Evolutionary conservation across 2,888 invertebrate genomes (phyloP), one percentile per base, ranked within the genome.

Genomic region (Chorisops tibialis): DNA sequence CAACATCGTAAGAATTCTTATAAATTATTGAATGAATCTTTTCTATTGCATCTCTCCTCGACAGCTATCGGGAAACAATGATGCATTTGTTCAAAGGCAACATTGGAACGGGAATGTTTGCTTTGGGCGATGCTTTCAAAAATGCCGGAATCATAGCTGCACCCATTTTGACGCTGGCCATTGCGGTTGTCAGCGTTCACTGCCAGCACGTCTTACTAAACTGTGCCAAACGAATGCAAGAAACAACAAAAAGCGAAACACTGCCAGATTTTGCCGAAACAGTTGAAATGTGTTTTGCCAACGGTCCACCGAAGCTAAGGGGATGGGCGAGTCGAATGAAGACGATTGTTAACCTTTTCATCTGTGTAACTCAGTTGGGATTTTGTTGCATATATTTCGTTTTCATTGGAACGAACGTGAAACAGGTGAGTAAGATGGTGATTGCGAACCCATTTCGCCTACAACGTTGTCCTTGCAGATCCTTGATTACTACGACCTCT

Each of bases 371-470:
- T n/a, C 98, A 98, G 79, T 81, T 98, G 65, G 98, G 98, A 64
- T 97, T 98, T 80, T 98, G 98, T 78, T 96, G 96, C 76, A 92
- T 97, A 24, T 98, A 98, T 79, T 91, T 96, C 71, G 92, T 97
- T 16, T 97, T 97, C 76, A 91, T 97, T 68, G 89, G 95, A 11
- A 87, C 87, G 65, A 96, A 93, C 75, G 75, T 93, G 64, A 83
- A 89, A 77, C 85, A 88, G 85, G 91, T 89, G 64, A 70, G 71
- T 48, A 38, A 16, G 7, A 30, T 30, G 5, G 30, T 30, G 9
- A n/a, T n/a, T n/a, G n/a, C n/a, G n/a, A n/a, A n/a, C n/a, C n/a
- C n/a, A n/a, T n/a, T 7, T 24, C 24, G 24, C 7, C 30, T 30
- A 9, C 30, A 30, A 30, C n/a, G n/a, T n/a, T n/a, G n/a, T 30